Base-by-base conservation (phyloP, 2,797 vertebrate genomes). In the Phoeniculus purpureus region DNA sequence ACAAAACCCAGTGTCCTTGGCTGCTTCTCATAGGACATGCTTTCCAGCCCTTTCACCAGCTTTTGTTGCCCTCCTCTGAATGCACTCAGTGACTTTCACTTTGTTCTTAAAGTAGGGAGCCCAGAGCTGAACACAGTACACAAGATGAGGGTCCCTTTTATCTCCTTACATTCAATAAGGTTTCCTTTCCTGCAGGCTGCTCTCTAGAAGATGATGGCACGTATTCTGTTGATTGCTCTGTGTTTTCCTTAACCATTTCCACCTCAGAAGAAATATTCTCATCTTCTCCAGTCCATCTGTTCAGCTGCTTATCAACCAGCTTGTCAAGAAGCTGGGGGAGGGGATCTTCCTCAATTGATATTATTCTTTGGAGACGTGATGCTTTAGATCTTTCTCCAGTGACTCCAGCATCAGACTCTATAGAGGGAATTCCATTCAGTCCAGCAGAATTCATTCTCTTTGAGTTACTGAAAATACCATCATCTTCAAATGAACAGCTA, bases 321-420 rank as follows among this genome's bases (percentile, higher is more conserved):
- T 52, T 93, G 29, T 98, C 98, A 82, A 99, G 98, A 85, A 99
- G 93, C 45, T 98, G 98, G 16, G 99, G 98, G 27, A 99, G 96
- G 79, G 97, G 99, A 96, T 99, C 99, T 93, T 99, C 99, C 94
- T 99, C 99, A 27, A 99, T 98, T 81, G 99, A 99, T 96, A 99
- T 99, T 97, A 99, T 98, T 95, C 99, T 98, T 92, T 96, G 98
- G n/a, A 99, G 96, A 8, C 91, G 96, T 2, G 50, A 92, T 58
- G 84, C 96, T n/a, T 97, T 85, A 40, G n/a, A 40, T 85, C 52
- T 94, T 10, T 20, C 72, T 68, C 45, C 97, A 54, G 92, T 95
- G 7, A 71, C 14, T 93, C 22, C 67, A 14, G 60, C 62, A 25
- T 97, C 97, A 25, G 93, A 58, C n/a, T 96, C 65, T 47, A 83